These are phyloP conservation scores for Tiliqua scincoides DNA, from an alignment of 2,113 vertebrate species.

Conservation along the genomic window DNA sequence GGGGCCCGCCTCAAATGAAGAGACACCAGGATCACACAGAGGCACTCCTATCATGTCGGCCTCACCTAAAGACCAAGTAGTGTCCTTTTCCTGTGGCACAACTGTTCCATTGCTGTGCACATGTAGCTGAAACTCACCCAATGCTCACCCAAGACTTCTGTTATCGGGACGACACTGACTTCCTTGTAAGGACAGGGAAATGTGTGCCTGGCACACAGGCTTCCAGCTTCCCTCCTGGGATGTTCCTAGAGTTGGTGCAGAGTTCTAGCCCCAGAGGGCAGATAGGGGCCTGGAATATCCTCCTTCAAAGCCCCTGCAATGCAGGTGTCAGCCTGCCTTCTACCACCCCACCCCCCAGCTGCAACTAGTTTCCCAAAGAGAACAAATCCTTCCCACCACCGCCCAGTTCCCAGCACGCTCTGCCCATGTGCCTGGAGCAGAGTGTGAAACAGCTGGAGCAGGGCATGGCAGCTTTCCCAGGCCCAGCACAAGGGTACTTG, in stretches of 20 bases:
- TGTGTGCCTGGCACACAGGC: background rate
- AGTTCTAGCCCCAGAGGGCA: no score
- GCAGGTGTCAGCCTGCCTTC: background rate
- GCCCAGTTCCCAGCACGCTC: background rate
- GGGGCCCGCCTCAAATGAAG: no score
- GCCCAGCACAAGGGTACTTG: slow-evolving; percentile 41
- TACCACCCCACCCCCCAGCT: no score
- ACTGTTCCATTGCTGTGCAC: no score
- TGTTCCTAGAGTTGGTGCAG: background rate
- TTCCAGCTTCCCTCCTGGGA: background rate
- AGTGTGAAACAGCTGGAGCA: slow-evolving; percentile 36
- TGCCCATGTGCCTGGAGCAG: no score
- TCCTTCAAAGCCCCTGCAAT: background rate
- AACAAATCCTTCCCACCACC: background rate
- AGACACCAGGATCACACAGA: no score
- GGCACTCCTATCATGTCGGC: no score
- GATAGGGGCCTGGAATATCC: background rate
- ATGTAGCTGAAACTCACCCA: background rate
- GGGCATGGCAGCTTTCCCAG: slow-evolving; percentile 57
- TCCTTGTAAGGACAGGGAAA: no score
- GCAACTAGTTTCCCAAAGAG: background rate
- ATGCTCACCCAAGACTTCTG: background rate
- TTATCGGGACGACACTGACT: no score
- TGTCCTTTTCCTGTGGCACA: no score
- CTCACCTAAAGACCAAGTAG: no score